Percentiles rank a stretch among this genome's conserved stretches.
Conservation (phyloP, 2,888 invertebrate species). For the Tryphoninae sp. region DNA sequence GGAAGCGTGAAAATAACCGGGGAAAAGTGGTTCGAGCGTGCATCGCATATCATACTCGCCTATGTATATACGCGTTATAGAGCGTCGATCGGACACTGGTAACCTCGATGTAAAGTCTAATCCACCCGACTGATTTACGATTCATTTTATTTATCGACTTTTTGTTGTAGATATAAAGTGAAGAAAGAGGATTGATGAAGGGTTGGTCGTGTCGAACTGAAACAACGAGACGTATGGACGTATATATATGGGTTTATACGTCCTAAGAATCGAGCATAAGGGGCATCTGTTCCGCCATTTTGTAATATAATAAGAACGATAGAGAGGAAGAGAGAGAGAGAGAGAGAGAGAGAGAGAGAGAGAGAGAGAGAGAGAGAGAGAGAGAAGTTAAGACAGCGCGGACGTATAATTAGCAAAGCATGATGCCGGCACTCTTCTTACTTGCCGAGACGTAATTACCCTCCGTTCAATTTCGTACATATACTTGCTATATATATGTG, state of each 20-base stretch:
- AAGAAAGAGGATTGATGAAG: background rate
- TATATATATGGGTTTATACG: background rate
- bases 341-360: conserved; percentile 20
- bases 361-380: conserved; percentile 7
- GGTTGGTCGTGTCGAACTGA: background rate
- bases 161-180: conserved; percentile 10
- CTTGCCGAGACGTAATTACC: conserved; percentile 62
- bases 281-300: conserved; percentile 19
- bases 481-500: background rate
- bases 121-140: conserved; percentile 39
- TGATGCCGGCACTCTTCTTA: conserved; percentile 58
- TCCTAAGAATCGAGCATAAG: background rate
- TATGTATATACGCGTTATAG: conserved; percentile 9
- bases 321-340: background rate
- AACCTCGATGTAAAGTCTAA: conserved; percentile 53
- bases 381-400: conserved; percentile 12
- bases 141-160: conserved; percentile 18
- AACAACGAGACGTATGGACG: no score
- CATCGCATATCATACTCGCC: conserved; percentile 55
- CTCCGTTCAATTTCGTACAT: conserved; percentile 46
- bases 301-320: conserved; percentile 31
- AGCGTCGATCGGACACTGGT: conserved; percentile 49
- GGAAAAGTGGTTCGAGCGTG: conserved; percentile 56
- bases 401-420: conserved; percentile 60
- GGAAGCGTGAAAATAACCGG: conserved; percentile 63